Evolutionary conservation across 2,113 vertebrate species (phyloP).

Genomic region (Lycaon pictus): DNA sequence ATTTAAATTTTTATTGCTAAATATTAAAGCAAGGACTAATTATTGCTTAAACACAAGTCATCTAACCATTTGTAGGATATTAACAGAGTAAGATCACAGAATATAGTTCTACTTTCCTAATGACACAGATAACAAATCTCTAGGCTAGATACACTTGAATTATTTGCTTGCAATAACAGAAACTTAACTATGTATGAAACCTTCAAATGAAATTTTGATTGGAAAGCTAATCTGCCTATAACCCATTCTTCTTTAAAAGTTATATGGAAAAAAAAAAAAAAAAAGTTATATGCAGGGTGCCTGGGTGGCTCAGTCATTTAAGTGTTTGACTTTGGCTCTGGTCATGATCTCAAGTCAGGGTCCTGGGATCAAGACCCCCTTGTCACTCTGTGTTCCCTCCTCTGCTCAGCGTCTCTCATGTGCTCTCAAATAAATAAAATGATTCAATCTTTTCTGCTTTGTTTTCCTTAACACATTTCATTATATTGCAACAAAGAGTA

Average conservation of each 20-base stretch:
- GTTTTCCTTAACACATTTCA: neutral
- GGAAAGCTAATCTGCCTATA: neutral
- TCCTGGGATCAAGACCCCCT: neutral
- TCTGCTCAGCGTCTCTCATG: neutral
- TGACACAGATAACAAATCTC: neutral
- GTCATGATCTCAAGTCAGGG: neutral
- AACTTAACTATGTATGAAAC: neutral
- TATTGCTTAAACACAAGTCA: constrained; percentile 3
- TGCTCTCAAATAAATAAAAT: neutral
- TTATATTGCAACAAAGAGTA: neutral
- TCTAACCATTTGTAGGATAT: neutral
- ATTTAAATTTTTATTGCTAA: neutral
- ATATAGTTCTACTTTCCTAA: neutral
- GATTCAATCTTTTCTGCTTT: neutral
- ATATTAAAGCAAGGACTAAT: neutral
- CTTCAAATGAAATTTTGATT: constrained; percentile 6
- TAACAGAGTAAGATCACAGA: neutral
- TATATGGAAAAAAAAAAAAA: neutral
- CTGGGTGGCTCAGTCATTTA: neutral
- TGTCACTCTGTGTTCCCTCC: neutral
- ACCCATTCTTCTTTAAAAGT: constrained; percentile 34
- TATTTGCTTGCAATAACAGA: neutral
- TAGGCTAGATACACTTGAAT: neutral
- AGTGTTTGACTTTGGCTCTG: neutral
- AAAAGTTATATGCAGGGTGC: neutral